These are phyloP conservation scores for Xenentodon cancila DNA, from an alignment of 2,797 vertebrate genomes.

Conservation along the genomic window DNA sequence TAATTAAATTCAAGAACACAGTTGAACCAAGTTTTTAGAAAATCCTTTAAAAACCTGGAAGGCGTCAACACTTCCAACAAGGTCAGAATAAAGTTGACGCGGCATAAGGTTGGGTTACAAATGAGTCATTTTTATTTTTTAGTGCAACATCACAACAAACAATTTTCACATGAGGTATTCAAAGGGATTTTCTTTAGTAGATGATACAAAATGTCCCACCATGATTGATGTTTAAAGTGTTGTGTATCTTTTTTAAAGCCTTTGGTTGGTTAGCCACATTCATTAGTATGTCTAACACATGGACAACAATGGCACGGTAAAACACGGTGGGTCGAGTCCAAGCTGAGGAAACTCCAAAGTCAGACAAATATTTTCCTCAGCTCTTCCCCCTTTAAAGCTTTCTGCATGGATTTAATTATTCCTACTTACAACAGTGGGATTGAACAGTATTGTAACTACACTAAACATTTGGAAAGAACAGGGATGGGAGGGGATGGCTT, in stretches of 20 bases:
- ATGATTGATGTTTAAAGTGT: slow-evolving; percentile 85
- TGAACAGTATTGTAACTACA: slow-evolving; percentile 78
- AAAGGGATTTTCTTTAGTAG: slow-evolving; percentile 85
- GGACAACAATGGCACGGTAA: slow-evolving; percentile 81
- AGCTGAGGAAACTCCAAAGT: slow-evolving; percentile 71
- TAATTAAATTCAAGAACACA: too few relatives aligned
- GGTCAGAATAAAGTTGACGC: slow-evolving; percentile 42
- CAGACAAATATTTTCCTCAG: slow-evolving; percentile 68
- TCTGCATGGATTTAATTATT: slow-evolving; percentile 77
- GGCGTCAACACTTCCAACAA: background rate
- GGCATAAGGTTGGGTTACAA: slow-evolving; percentile 75
- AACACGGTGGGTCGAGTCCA: slow-evolving; percentile 75
- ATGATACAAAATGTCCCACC: slow-evolving; percentile 88
- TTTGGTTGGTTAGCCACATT: slow-evolving; percentile 89
- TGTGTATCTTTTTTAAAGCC: slow-evolving; percentile 80
- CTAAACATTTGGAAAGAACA: slow-evolving; percentile 74
- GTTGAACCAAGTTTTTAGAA: too few relatives aligned
- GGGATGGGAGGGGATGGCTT: slow-evolving; percentile 65
- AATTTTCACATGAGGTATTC: slow-evolving; percentile 90
- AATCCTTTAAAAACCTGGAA: background rate
- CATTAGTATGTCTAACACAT: slow-evolving; percentile 83
- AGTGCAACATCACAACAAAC: slow-evolving; percentile 90
- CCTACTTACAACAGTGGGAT: slow-evolving; percentile 83
- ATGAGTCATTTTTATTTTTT: slow-evolving; percentile 85
- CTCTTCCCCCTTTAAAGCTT: slow-evolving; percentile 77